phyloP scores from a whole-genome alignment of 2,888 invertebrate species.

The Napeogenes inachia region DNA sequence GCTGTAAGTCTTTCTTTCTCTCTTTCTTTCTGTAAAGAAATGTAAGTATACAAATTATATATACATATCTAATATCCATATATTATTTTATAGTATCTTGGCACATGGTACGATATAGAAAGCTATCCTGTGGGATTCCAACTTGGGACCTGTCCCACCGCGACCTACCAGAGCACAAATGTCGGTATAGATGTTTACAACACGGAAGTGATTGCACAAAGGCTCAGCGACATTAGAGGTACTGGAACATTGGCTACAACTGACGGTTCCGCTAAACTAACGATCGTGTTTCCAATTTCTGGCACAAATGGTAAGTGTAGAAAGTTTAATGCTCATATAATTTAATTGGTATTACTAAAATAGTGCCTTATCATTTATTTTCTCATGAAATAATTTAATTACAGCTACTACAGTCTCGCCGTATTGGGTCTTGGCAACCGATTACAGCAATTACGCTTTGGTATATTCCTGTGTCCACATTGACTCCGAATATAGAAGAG shows the following conservation, averaged over 20 bases:
- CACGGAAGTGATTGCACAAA: conserved; percentile 53
- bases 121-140: conserved; percentile 61
- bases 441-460: conserved; percentile 79
- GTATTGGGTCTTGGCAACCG: conserved; percentile 81
- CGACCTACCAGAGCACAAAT: conserved; percentile 43
- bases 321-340: neutral
- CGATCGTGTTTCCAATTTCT: conserved; percentile 49
- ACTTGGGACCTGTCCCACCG: conserved; percentile 54
- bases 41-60: too few relatives aligned
- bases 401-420: conserved; percentile 44
- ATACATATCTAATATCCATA: too few relatives aligned
- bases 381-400: conserved; percentile 29
- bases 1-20: conserved; percentile 8
- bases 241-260: conserved; percentile 41
- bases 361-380: neutral
- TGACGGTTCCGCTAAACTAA: conserved; percentile 52
- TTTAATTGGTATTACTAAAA: neutral
- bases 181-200: conserved; percentile 49
- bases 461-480: conserved; percentile 81
- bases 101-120: conserved; percentile 56
- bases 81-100: conserved; percentile 45
- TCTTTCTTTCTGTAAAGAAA: neutral
- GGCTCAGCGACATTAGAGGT: conserved; percentile 47
- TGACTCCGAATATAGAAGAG: conserved; percentile 46
- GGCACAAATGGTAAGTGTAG: conserved; percentile 45